phyloP scores from a whole-genome alignment of 2,888 invertebrate genomes.

The Tiphia femorata region DNA sequence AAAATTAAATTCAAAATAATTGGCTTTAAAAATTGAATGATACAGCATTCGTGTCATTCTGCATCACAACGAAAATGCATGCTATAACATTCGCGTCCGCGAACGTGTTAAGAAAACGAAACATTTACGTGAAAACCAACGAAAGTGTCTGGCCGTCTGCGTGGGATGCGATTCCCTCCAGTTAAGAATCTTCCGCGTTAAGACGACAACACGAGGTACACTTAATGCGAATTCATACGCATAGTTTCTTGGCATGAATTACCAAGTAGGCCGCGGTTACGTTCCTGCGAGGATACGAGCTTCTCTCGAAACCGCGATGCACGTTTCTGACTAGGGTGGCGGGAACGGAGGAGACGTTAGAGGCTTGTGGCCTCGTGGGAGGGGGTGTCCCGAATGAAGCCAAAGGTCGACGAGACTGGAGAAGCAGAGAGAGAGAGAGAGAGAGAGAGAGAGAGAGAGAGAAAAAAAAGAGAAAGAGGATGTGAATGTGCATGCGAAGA shows the following conservation, averaged over 20 bases:
- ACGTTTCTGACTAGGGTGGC: too few species aligned
- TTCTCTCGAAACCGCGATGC: background rate
- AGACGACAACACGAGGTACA: slow-evolving; percentile 14
- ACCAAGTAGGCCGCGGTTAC: slow-evolving; percentile 34
- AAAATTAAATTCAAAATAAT: too few species aligned
- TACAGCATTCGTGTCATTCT: too few species aligned
- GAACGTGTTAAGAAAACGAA: too few species aligned
- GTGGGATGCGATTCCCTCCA: slow-evolving; percentile 1
- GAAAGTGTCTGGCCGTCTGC: too few species aligned
- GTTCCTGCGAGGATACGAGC: slow-evolving; percentile 8
- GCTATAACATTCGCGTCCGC: too few species aligned
- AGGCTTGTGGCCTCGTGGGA: background rate
- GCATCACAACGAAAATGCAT: too few species aligned
- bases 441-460: slow-evolving; percentile 16
- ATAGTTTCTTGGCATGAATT: slow-evolving; percentile 41
- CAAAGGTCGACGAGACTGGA: background rate
- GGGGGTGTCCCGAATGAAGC: background rate
- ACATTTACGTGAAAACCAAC: too few species aligned
- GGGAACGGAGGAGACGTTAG: background rate
- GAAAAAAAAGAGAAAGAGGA: too few species aligned
- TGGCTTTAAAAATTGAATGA: too few species aligned
- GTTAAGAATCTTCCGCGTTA: slow-evolving; percentile 22
- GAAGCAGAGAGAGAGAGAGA: slow-evolving; percentile 1
- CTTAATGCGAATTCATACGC: slow-evolving; percentile 41
- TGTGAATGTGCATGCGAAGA: too few species aligned